Base-by-base conservation (phyloP, 53 echinoderm and acorn worm genomes). In the Luidia sarsii region DNA sequence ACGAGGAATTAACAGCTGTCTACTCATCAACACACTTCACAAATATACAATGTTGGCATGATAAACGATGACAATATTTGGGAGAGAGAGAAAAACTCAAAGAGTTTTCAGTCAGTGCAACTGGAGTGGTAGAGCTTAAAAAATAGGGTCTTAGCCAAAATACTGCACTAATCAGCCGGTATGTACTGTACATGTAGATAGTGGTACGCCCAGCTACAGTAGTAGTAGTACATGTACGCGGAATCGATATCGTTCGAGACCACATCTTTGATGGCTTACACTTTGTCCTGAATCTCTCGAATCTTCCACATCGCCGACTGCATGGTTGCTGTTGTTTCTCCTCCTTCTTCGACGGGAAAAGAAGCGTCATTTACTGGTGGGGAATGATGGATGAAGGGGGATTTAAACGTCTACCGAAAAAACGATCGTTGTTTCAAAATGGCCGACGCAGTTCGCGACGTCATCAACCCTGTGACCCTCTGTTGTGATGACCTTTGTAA, bases 241-340 rank as follows among this genome's bases (percentile, higher is more conserved):
- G 4, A 19, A 34, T 39, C 77, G 13, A 43, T 60, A 39, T 30
- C 7, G n/a, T n/a, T n/a, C n/a, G n/a, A n/a, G n/a, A n/a, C n/a
- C n/a, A n/a, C 7, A 35, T 1, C 49, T 49, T 30, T 62, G n/a
- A 27, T 21, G 59, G 89, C 96, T 96, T 81, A 96, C 96, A 96
- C 96, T 91, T 96, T 96, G 74, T 96, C 96, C 69, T 86, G 88
- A n/a, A 96, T 71, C 66, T 96, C 93, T 63, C 91, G 90, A 82
- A 96, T 88, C 74, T 90, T 93, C 90, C 90, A 96, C 83, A 96
- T 90, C 71, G 95, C 95, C 67, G 89, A 80, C 80, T 95, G 95
- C 92, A 95, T 83, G 46, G 59, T 71, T 60, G 19, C 71, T 71
- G 33, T 20, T 83, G 71, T 60, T 70, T 30, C 33, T 71, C 39